These are phyloP conservation scores for Penaeus indicus DNA, from an alignment of 1,140 invertebrate species.

Conservation along the genomic window DNA sequence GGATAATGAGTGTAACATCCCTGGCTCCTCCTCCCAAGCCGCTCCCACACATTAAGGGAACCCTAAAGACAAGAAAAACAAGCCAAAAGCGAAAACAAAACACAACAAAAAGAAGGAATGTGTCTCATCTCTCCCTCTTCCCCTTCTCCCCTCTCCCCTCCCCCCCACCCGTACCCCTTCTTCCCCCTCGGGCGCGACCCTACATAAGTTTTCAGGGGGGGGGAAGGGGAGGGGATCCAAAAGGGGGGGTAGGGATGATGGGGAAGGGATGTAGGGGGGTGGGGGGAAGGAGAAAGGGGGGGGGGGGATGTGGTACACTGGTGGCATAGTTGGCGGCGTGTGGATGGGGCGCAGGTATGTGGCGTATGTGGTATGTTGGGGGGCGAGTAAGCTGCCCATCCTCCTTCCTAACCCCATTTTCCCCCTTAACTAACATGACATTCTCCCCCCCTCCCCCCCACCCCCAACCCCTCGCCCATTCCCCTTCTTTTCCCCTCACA, in stretches of 20 bases:
- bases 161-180: background rate
- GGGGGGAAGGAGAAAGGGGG: background rate
- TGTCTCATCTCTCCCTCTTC: background rate
- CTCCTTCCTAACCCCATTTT: too few species aligned
- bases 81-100: constrained; percentile 13
- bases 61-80: background rate
- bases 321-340: background rate
- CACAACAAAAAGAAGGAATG: constrained; percentile 14
- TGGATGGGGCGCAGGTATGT: too few species aligned
- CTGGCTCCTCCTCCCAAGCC: background rate
- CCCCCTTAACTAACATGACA: too few species aligned
- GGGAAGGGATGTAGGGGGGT: too few species aligned
- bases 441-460: too few species aligned
- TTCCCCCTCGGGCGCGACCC: background rate
- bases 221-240: too few species aligned
- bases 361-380: too few species aligned
- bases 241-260: too few species aligned
- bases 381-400: too few species aligned
- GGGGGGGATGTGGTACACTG: background rate
- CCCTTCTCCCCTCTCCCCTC: background rate
- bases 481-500: too few species aligned
- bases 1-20: background rate
- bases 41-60: background rate
- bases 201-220: too few species aligned
- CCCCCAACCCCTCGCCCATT: too few species aligned